Evolutionary conservation across 2,797 vertebrate species (phyloP).

Genomic region (Myripristis jacobus): DNA sequence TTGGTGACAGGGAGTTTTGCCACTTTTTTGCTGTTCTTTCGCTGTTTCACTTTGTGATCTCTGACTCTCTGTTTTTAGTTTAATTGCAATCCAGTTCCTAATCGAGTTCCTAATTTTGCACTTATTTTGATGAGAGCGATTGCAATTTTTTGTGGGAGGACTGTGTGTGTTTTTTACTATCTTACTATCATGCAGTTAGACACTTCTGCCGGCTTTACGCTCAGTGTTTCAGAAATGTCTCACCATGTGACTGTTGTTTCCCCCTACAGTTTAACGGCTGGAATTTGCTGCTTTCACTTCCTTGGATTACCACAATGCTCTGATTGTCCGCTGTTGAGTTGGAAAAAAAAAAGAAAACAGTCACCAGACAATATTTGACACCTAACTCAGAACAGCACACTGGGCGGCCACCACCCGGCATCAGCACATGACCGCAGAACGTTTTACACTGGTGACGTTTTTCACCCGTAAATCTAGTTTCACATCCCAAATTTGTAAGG

Average conservation of each 20-base stretch:
- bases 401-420: constrained; percentile 9
- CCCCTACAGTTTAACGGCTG: neutral
- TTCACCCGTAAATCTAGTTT: constrained; percentile 16
- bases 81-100: too few species aligned
- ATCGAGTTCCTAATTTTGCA: neutral
- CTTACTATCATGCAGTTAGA: too few species aligned
- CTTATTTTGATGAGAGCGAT: neutral
- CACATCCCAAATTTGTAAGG: constrained; percentile 28
- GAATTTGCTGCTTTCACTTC: constrained; percentile 34
- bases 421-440: constrained; percentile 26
- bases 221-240: neutral
- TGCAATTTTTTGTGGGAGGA: neutral
- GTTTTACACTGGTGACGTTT: neutral
- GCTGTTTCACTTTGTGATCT: too few species aligned
- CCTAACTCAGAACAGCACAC: constrained; percentile 17
- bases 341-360: neutral
- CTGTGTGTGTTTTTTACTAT: too few species aligned
- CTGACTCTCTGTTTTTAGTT: neutral
- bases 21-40: neutral
- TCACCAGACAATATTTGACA: constrained; percentile 25
- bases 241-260: neutral
- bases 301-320: constrained; percentile 7
- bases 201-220: neutral
- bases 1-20: constrained; percentile 2
- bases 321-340: constrained; percentile 10